Evolutionary conservation across 2,797 vertebrate genomes (phyloP).

Genomic region (Loris lydekkerianus): DNA sequence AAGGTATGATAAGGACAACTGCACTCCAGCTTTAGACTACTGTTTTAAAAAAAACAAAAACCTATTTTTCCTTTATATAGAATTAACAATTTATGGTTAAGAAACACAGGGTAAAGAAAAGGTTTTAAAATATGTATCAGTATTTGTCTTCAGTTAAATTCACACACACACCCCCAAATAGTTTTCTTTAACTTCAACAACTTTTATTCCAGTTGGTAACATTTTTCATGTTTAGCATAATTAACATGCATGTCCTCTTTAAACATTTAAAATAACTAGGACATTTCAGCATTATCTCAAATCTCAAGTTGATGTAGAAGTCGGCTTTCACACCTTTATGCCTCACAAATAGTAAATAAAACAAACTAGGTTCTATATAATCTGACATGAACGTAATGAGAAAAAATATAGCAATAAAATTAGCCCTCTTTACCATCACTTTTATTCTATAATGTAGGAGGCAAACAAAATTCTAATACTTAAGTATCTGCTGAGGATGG

Average conservation of each 20-base stretch:
- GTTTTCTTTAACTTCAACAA: conserved; percentile 16
- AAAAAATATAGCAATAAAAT: conserved; percentile 21
- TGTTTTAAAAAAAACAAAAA: background rate
- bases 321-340: conserved; percentile 44
- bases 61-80: conserved; percentile 53
- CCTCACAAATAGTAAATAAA: conserved; percentile 41
- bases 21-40: background rate
- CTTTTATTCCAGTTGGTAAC: conserved; percentile 44
- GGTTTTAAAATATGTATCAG: conserved; percentile 27
- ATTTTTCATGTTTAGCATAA: conserved; percentile 59
- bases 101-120: conserved; percentile 44
- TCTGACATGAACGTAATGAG: background rate
- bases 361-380: background rate
- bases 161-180: background rate
- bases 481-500: background rate
- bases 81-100: background rate
- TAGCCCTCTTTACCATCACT: background rate
- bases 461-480: conserved; percentile 45
- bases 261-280: conserved; percentile 56
- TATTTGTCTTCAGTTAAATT: conserved; percentile 43
- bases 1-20: background rate
- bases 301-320: conserved; percentile 6
- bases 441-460: background rate
- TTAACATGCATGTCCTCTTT: conserved; percentile 18
- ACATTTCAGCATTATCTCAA: conserved; percentile 3